phyloP scores from a whole-genome alignment of 2,113 vertebrate genomes.

The Pangasianodon hypophthalmus region DNA sequence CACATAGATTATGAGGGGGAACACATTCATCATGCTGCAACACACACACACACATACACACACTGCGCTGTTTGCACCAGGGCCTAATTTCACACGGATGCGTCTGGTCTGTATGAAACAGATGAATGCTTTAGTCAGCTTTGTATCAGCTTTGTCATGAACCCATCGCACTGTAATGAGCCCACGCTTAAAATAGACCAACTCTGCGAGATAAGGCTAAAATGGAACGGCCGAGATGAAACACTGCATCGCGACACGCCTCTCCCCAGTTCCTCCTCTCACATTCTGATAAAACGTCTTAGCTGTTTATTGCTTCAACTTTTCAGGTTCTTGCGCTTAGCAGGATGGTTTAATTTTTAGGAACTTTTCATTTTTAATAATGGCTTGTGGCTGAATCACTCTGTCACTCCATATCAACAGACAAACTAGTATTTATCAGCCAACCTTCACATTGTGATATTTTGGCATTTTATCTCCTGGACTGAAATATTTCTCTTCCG shows the following conservation, averaged over 20 bases:
- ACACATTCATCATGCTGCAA: slow-evolving; percentile 83
- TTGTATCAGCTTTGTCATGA: slow-evolving; percentile 58
- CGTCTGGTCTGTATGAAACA: slow-evolving; percentile 50
- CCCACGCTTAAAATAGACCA: slow-evolving; percentile 50
- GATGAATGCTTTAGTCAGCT: slow-evolving; percentile 54
- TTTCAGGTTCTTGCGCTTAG: background rate
- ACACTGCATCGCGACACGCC: background rate
- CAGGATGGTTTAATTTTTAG: background rate
- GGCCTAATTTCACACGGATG: slow-evolving; percentile 57
- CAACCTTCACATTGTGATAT: background rate
- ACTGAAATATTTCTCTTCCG: background rate
- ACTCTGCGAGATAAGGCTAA: slow-evolving; percentile 45
- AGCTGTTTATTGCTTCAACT: background rate
- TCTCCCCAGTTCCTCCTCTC: background rate
- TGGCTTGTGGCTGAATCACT: background rate
- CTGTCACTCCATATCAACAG: no score
- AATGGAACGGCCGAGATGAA: slow-evolving; percentile 23
- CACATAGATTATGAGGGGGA: slow-evolving; percentile 84
- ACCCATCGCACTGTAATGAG: slow-evolving; percentile 55
- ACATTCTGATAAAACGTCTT: background rate
- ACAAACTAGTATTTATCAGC: background rate
- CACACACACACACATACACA: slow-evolving; percentile 56
- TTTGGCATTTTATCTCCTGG: background rate
- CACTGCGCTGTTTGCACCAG: slow-evolving; percentile 45
- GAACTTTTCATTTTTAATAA: background rate